phyloP scores from a whole-genome alignment of 2,888 invertebrate species.

The Caenorhabditis sinica region DNA sequence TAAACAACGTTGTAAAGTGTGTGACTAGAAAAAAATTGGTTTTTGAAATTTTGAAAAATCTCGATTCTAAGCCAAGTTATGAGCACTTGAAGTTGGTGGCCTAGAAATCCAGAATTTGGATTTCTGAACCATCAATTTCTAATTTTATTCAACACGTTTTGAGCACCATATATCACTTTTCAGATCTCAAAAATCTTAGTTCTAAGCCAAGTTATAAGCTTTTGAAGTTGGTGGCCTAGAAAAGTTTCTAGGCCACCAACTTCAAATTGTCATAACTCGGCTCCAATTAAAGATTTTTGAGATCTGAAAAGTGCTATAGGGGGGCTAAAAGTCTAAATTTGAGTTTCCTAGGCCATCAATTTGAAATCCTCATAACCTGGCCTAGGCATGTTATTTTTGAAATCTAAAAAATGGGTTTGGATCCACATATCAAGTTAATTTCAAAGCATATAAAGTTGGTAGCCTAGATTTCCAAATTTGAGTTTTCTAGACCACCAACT shows the following conservation, averaged over 20 bases:
- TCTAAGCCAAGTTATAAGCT: background rate
- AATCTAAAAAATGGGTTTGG: background rate
- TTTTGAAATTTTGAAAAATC: background rate
- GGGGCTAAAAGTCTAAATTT: background rate
- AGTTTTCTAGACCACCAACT: background rate
- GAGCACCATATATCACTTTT: background rate
- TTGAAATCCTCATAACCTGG: background rate
- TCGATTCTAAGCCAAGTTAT: background rate
- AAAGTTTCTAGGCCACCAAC: background rate
- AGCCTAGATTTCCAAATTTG: background rate
- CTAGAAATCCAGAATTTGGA: background rate
- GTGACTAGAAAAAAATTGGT: background rate
- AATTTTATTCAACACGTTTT: background rate
- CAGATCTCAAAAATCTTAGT: background rate
- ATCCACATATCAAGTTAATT: background rate
- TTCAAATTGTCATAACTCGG: background rate
- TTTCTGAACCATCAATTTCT: background rate
- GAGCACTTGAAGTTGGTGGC: background rate
- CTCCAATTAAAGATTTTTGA: background rate
- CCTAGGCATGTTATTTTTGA: background rate
- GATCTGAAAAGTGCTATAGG: background rate
- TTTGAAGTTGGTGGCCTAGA: background rate
- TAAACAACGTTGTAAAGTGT: background rate
- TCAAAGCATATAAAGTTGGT: background rate
- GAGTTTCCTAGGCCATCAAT: background rate